Percentiles rank a stretch among this genome's conserved stretches.
These are phyloP conservation scores for Elaphurus davidianus DNA, from an alignment of 2,113 vertebrate species.

Conservation along the genomic window DNA sequence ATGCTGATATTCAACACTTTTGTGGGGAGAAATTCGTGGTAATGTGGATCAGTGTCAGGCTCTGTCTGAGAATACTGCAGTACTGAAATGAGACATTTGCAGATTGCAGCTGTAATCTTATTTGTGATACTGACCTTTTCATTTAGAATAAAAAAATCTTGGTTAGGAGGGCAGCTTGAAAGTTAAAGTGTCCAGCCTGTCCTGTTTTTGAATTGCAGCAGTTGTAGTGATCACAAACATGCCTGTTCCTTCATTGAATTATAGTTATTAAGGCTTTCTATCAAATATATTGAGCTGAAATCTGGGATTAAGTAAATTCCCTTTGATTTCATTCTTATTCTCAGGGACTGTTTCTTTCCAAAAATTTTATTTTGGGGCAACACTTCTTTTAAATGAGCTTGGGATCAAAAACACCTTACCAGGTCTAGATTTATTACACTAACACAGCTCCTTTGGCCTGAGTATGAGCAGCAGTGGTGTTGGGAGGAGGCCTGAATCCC, in stretches of 20 bases:
- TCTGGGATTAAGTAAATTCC: neutral
- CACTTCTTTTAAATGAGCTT: slow-evolving; percentile 1
- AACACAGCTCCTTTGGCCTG: neutral
- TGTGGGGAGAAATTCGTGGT: neutral
- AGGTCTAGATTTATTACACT: neutral
- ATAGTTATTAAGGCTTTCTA: neutral
- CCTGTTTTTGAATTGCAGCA: neutral
- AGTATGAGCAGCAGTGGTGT: neutral
- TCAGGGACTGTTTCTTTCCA: neutral
- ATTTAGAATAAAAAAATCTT: neutral
- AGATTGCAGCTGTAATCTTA: neutral
- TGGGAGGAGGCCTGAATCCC: neutral
- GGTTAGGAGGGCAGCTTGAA: neutral
- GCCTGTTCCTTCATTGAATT: neutral
- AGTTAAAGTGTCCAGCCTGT: neutral
- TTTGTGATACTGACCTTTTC: neutral
- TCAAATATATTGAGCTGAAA: neutral
- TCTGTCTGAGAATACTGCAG: neutral
- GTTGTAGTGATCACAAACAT: neutral
- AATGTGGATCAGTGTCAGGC: neutral
- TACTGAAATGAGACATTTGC: neutral
- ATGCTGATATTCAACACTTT: neutral
- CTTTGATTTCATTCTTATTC: neutral
- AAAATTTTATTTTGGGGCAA: neutral
- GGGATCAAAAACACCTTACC: neutral